phyloP scores from a whole-genome alignment of 2,888 invertebrate species.

The Calameuta idolon region DNA sequence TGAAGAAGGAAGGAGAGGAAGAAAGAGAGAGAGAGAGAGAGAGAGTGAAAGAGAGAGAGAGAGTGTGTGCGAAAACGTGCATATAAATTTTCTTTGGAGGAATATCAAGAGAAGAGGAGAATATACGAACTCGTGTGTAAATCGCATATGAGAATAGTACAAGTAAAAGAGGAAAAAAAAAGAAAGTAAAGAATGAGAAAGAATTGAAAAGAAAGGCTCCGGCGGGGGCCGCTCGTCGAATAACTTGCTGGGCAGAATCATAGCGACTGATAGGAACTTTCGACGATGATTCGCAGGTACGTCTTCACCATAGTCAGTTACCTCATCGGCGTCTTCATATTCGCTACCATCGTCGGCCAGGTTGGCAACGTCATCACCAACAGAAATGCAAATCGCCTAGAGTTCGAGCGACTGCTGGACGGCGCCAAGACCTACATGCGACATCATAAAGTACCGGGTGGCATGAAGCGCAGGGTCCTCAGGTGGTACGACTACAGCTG shows the following conservation, averaged over 20 bases:
- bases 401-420: conserved; percentile 93
- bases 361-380: conserved; percentile 98
- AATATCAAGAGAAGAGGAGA: conserved; percentile 12
- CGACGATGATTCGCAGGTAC: conserved; percentile 77
- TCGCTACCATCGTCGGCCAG: conserved; percentile 97
- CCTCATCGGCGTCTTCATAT: conserved; percentile 96
- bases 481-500: conserved; percentile 99
- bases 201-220: conserved; percentile 60
- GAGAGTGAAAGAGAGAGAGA: conserved; percentile 2
- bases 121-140: conserved; percentile 1
- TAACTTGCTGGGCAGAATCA: conserved; percentile 10
- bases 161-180: conserved; percentile 14
- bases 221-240: conserved; percentile 64
- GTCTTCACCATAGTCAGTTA: conserved; percentile 97
- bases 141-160: conserved; percentile 2
- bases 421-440: conserved; percentile 98
- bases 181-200: conserved; percentile 19
- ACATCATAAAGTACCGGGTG: conserved; percentile 95
- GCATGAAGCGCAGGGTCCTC: conserved; percentile 95
- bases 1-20: background rate
- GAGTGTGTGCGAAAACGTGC: background rate
- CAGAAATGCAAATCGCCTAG: conserved; percentile 93
- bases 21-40: conserved; percentile 3
- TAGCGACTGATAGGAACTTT: conserved; percentile 24
- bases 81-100: conserved; percentile 15